These are phyloP conservation scores for Phaonia tiefii DNA, from an alignment of 2,888 invertebrate species.

Conservation along the genomic window DNA sequence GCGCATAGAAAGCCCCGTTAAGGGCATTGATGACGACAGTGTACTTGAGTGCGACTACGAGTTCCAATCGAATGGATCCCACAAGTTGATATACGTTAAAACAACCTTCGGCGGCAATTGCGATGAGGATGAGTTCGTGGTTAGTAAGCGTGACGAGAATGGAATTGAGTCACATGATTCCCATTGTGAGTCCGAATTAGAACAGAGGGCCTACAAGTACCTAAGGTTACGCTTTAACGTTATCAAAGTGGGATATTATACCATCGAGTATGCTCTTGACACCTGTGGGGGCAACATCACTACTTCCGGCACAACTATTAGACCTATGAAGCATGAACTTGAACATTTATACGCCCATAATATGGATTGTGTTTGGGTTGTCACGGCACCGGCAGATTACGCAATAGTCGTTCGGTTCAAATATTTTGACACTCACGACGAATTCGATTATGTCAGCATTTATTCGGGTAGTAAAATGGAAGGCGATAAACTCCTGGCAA, in stretches of 20 bases:
- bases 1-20: constrained; percentile 84
- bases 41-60: constrained; percentile 84
- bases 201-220: constrained; percentile 73
- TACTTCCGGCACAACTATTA: constrained; percentile 83
- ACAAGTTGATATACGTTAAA: constrained; percentile 81
- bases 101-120: constrained; percentile 68
- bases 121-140: constrained; percentile 68
- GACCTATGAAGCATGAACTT: constrained; percentile 80
- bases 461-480: constrained; percentile 81
- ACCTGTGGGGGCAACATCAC: constrained; percentile 87
- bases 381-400: constrained; percentile 86
- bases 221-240: constrained; percentile 80
- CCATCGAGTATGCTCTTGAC: constrained; percentile 82
- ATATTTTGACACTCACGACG: constrained; percentile 82
- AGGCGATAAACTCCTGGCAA: constrained; percentile 81
- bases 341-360: constrained; percentile 75
- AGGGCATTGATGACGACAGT: constrained; percentile 84
- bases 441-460: constrained; percentile 84
- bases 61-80: constrained; percentile 80
- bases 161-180: constrained; percentile 42
- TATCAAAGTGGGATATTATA: constrained; percentile 45
- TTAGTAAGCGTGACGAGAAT: constrained; percentile 47
- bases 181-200: constrained; percentile 73
- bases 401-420: constrained; percentile 84
- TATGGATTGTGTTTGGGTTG: constrained; percentile 88